These are phyloP conservation scores for Platanista minor DNA, from an alignment of 2,113 vertebrate genomes.

Conservation along the genomic window DNA sequence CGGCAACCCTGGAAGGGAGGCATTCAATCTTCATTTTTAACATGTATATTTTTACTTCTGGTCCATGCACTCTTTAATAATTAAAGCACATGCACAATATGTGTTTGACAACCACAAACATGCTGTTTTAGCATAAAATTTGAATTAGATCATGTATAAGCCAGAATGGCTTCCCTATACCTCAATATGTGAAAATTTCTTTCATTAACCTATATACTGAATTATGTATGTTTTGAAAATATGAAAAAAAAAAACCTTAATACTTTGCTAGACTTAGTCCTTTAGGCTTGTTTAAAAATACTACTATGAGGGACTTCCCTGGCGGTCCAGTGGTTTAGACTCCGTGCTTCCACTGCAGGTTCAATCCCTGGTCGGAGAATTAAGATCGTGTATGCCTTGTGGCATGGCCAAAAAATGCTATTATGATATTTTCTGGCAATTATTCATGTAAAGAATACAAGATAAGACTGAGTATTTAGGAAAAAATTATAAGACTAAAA, in stretches of 20 bases:
- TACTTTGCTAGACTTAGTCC: background rate
- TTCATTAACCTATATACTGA: background rate
- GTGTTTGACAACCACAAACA: background rate
- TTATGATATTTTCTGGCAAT: background rate
- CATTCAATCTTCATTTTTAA: background rate
- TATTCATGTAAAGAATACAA: background rate
- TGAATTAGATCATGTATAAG: background rate
- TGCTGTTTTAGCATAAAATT: background rate
- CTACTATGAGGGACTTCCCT: too few relatives aligned
- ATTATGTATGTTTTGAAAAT: background rate
- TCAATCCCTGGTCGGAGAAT: too few relatives aligned
- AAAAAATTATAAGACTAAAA: background rate
- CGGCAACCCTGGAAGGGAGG: background rate
- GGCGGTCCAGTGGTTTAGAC: too few relatives aligned
- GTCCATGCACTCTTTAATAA: background rate
- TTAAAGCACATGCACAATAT: background rate
- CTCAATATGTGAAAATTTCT: background rate
- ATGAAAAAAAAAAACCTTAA: background rate
- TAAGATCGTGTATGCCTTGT: too few relatives aligned
- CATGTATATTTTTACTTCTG: background rate
- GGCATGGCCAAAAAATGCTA: too few relatives aligned
- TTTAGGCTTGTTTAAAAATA: background rate
- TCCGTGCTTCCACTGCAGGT: too few relatives aligned
- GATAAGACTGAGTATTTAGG: background rate
- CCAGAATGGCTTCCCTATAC: background rate